phyloP scores from a whole-genome alignment of 2,888 invertebrate genomes.

The Phengaris alcon region DNA sequence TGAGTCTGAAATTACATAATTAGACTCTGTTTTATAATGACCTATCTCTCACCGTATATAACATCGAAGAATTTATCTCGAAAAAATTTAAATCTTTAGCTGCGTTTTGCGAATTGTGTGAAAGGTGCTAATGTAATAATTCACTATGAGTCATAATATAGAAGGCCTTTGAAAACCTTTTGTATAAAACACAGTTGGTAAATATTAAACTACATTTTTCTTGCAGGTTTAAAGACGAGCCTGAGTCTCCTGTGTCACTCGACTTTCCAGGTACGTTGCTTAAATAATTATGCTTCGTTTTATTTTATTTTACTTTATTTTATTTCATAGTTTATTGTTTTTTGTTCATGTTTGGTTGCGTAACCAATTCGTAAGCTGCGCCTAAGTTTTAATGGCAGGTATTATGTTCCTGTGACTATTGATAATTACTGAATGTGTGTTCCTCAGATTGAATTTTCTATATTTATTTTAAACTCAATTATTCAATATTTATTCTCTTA shows the following conservation, averaged over 20 bases:
- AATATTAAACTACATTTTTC: slow-evolving; percentile 35
- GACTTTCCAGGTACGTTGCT: slow-evolving; percentile 45
- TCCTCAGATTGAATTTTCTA: too few relatives aligned
- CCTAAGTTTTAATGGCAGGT: too few relatives aligned
- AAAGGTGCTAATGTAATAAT: not conserved
- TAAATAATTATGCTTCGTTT: not conserved
- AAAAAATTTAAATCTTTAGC: too few relatives aligned
- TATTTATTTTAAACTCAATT: too few relatives aligned
- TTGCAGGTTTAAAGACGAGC: slow-evolving; percentile 64
- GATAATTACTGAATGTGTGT: too few relatives aligned
- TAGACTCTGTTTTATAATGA: too few relatives aligned
- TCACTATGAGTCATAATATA: not conserved
- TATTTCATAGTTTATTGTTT: not conserved
- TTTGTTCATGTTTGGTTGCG: not conserved
- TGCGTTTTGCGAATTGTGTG: slow-evolving; percentile 6
- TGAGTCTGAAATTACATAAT: too few relatives aligned
- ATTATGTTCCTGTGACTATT: too few relatives aligned
- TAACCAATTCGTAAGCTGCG: too few relatives aligned
- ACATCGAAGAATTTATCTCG: too few relatives aligned
- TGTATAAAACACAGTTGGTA: not conserved
- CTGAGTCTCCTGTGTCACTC: slow-evolving; percentile 41
- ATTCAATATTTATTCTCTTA: too few relatives aligned
- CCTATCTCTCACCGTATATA: too few relatives aligned
- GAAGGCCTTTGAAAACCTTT: not conserved
- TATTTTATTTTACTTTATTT: not conserved